Conservation (phyloP, 2,797 vertebrate species). For the Anguilla anguilla region DNA sequence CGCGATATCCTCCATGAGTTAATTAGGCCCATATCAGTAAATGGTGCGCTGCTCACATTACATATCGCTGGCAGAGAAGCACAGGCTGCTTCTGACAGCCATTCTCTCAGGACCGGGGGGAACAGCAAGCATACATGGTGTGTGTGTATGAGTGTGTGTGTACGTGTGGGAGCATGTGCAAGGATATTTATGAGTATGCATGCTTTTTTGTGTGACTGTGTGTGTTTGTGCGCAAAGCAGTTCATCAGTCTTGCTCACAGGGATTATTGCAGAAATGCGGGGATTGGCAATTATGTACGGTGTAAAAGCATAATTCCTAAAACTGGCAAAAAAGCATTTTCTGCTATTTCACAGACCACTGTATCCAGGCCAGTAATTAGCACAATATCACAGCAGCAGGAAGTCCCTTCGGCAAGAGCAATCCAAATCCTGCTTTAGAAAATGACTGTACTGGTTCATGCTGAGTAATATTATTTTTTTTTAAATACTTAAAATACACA, state of each 20-base stretch:
- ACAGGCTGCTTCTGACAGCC: background rate
- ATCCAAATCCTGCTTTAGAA: background rate
- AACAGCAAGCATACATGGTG: background rate
- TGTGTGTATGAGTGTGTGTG: background rate
- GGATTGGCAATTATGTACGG: conserved; percentile 1
- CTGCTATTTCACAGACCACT: background rate
- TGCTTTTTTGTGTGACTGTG: background rate
- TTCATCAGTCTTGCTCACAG: background rate
- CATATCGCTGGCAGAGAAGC: background rate
- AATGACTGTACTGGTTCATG: background rate
- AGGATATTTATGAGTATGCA: background rate
- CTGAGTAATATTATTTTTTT: background rate
- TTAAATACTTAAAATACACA: background rate
- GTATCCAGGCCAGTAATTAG: conserved; percentile 17
- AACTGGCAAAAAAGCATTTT: background rate
- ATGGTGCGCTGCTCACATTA: background rate
- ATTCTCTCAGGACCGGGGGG: background rate
- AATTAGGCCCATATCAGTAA: background rate
- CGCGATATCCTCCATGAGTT: background rate
- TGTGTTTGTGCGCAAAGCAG: background rate
- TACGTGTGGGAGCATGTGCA: background rate
- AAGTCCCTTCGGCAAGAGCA: background rate
- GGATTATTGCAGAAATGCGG: background rate
- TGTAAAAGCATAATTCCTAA: background rate
- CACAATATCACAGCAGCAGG: conserved; percentile 4